A percentile compares a stretch with the other conserved stretches of the same genome.
Evolutionary conservation across 2,888 invertebrate species (phyloP).

Genomic region (Eucera pruinosa): DNA sequence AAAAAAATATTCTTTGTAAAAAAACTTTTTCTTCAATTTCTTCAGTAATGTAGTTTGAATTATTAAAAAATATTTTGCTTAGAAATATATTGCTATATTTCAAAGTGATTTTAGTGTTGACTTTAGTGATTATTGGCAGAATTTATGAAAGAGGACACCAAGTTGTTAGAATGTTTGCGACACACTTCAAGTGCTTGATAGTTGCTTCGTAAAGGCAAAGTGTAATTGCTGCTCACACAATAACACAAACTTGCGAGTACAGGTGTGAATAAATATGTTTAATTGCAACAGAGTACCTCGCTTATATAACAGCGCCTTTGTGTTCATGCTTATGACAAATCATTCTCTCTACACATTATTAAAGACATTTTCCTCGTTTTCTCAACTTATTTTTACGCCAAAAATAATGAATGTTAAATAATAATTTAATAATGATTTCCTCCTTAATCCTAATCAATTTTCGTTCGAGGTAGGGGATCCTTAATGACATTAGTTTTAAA

Average conservation of each 20-base stretch:
- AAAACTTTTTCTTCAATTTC: not conserved
- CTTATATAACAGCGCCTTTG: not conserved
- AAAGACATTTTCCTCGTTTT: not conserved
- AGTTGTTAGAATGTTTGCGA: conserved; percentile 18
- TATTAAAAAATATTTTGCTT: no score
- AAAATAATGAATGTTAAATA: not conserved
- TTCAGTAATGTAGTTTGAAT: not conserved
- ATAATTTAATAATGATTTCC: no score
- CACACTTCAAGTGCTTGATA: conserved; percentile 37
- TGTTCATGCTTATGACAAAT: conserved; percentile 5
- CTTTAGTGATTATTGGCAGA: not conserved
- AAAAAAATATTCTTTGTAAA: no score
- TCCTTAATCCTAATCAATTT: not conserved
- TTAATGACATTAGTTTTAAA: no score
- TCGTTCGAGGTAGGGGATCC: no score
- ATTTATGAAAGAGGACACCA: conserved; percentile 12
- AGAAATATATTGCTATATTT: not conserved
- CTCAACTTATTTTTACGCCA: not conserved
- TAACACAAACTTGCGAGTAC: conserved; percentile 49
- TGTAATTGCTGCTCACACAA: conserved; percentile 56
- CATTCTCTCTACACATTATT: conserved; percentile 5
- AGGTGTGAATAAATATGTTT: conserved; percentile 49
- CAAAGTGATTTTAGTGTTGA: not conserved
- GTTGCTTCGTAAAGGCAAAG: conserved; percentile 51
- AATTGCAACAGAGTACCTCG: conserved; percentile 45